These are phyloP conservation scores for Procambarus virginalis DNA, from an alignment of 1,140 invertebrate genomes.

Conservation along the genomic window DNA sequence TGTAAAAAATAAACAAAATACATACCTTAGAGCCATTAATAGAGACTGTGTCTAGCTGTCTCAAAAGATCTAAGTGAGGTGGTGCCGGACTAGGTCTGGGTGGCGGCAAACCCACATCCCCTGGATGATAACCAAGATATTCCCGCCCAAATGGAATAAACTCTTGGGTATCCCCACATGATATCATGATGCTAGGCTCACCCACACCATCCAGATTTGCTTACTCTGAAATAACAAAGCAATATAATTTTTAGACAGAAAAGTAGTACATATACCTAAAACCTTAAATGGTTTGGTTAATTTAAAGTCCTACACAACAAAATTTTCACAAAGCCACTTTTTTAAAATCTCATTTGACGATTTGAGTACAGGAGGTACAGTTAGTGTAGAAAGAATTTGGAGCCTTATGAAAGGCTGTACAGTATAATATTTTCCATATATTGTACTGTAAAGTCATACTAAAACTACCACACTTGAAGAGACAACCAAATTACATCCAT, in stretches of 20 bases:
- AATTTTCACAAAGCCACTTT: not conserved
- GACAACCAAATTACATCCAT: too few relatives aligned
- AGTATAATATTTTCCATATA: not conserved
- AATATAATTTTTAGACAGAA: too few relatives aligned
- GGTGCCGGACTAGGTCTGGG: constrained; percentile 24
- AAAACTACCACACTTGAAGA: too few relatives aligned
- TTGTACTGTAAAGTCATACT: too few relatives aligned
- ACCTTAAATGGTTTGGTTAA: not conserved
- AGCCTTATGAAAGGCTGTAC: not conserved
- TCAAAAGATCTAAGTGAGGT: constrained; percentile 43
- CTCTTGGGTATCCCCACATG: constrained; percentile 78
- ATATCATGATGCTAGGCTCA: constrained; percentile 60
- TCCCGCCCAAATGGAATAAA: constrained; percentile 91
- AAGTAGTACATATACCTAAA: not conserved
- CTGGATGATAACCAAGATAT: constrained; percentile 86
- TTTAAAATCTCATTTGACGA: not conserved
- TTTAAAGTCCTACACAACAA: not conserved
- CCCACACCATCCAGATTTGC: constrained; percentile 59
- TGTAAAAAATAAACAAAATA: not conserved
- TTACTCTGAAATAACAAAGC: constrained; percentile 20
- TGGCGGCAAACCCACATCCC: constrained; percentile 74
- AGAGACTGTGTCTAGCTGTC: constrained; percentile 54
- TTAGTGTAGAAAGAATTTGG: not conserved
- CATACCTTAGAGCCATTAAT: constrained; percentile 50
- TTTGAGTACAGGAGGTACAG: not conserved